Evolutionary conservation across 2,888 invertebrate genomes (phyloP).

Genomic region (Harpalus rufipes): DNA sequence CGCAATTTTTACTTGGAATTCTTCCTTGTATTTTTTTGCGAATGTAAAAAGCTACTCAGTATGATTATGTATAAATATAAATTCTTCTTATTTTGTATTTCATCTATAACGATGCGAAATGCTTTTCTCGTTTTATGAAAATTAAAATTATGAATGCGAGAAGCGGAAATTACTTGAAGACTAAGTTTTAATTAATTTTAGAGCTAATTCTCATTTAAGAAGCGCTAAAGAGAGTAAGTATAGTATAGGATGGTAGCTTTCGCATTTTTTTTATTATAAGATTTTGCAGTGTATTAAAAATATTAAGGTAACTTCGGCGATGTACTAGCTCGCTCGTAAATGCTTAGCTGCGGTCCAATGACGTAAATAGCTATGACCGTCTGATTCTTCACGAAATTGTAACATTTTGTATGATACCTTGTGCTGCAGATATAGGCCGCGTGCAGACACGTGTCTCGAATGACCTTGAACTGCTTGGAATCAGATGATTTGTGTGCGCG

Average conservation of each 20-base stretch:
- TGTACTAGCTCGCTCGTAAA: too few relatives aligned
- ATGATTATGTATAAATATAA: conserved; percentile 8
- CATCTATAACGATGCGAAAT: neutral
- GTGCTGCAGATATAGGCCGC: too few relatives aligned
- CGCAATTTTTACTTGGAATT: conserved; percentile 4
- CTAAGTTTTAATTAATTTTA: conserved; percentile 25
- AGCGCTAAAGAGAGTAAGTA: neutral
- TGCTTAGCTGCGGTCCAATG: too few relatives aligned
- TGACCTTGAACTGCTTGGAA: too few relatives aligned
- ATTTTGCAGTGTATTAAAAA: too few relatives aligned
- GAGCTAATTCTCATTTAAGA: neutral
- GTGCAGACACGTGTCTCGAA: too few relatives aligned
- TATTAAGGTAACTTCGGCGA: too few relatives aligned
- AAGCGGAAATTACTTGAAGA: neutral
- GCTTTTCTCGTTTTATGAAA: conserved; percentile 17
- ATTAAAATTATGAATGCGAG: conserved; percentile 1
- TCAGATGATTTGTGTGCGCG: too few relatives aligned
- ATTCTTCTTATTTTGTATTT: conserved; percentile 15
- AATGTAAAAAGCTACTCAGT: conserved; percentile 7
- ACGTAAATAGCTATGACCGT: too few relatives aligned
- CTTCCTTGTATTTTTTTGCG: neutral
- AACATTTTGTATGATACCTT: too few relatives aligned
- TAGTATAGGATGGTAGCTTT: neutral
- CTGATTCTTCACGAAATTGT: too few relatives aligned
- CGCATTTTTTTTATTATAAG: neutral